Percentiles rank a stretch among this genome's conserved stretches.
Conservation (phyloP, 1,140 invertebrate genomes). For the Sitophilus oryzae region DNA sequence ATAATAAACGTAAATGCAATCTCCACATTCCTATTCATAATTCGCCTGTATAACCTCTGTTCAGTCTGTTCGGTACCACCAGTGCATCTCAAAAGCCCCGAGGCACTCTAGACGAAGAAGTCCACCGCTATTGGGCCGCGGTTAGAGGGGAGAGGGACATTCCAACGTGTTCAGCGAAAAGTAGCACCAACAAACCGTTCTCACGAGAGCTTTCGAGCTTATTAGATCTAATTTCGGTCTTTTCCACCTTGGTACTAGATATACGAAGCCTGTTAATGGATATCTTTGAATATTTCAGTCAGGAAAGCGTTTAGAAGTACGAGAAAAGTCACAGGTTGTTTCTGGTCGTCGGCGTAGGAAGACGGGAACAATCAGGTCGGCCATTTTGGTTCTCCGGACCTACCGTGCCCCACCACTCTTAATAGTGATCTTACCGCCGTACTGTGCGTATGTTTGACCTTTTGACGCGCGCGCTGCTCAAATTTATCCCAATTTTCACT, state of each 20-base stretch:
- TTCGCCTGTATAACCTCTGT: conserved; percentile 10
- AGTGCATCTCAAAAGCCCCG: conserved; percentile 20
- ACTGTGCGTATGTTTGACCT: conserved; percentile 27
- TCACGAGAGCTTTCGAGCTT: conserved; percentile 17
- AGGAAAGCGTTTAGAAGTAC: neutral
- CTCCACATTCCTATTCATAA: conserved; percentile 18
- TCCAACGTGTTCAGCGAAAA: conserved; percentile 34
- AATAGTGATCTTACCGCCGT: conserved; percentile 31
- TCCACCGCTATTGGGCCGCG: conserved; percentile 15
- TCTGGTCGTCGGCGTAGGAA: conserved; percentile 27
- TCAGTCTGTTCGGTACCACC: neutral
- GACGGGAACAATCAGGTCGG: conserved; percentile 16
- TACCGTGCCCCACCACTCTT: conserved; percentile 30
- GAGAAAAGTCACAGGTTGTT: neutral
- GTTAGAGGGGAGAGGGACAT: conserved; percentile 19
- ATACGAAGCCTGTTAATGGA: too few species aligned
- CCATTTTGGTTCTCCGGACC: conserved; percentile 31
- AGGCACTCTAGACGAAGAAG: conserved; percentile 13
- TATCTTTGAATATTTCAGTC: neutral
- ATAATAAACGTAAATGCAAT: conserved; percentile 10
- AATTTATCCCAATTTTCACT: conserved; percentile 11
- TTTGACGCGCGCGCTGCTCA: conserved; percentile 23
- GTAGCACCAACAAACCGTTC: conserved; percentile 27
- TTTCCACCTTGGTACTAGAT: too few species aligned
- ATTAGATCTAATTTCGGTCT: neutral